Percentiles rank a stretch among this genome's conserved stretches.
Conservation (phyloP, 2,888 invertebrate genomes). For the Petrolisthes cinctipes region DNA sequence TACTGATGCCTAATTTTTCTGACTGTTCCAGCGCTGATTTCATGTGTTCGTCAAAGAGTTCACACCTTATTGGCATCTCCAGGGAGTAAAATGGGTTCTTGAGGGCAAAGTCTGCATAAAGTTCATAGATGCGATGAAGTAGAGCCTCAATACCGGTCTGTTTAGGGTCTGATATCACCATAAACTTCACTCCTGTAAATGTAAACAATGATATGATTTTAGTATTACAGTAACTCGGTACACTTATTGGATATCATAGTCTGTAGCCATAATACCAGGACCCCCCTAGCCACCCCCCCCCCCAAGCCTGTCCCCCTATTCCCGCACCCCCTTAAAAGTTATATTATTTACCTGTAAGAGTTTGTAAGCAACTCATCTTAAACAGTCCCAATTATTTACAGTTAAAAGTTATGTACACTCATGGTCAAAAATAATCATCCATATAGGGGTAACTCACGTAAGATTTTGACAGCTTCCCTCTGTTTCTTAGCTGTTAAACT, state of each 20-base stretch:
- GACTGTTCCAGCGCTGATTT: conserved; percentile 87
- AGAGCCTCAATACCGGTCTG: conserved; percentile 88
- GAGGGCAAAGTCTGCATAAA: conserved; percentile 97
- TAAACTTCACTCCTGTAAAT: conserved; percentile 87
- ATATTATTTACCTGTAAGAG: conserved; percentile 85
- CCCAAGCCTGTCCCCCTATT: no score
- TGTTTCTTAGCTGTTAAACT: no score
- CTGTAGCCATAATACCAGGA: no score
- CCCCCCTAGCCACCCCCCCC: no score
- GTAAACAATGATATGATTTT: no score
- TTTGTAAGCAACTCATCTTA: conserved; percentile 95
- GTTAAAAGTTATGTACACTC: no score
- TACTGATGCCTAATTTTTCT: conserved; percentile 81
- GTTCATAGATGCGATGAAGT: conserved; percentile 92
- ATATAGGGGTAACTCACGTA: no score
- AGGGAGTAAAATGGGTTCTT: conserved; percentile 99
- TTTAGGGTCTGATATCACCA: conserved; percentile 90
- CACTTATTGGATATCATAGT: no score
- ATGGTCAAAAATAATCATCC: no score
- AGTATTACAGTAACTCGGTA: no score
- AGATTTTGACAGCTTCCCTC: no score
- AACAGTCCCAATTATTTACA: conserved; percentile 73
- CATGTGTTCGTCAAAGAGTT: conserved; percentile 92
- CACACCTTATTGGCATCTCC: conserved; percentile 98
- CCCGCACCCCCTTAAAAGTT: no score